phyloP scores from a whole-genome alignment of 2,797 vertebrate species.

The Falco cherrug region DNA sequence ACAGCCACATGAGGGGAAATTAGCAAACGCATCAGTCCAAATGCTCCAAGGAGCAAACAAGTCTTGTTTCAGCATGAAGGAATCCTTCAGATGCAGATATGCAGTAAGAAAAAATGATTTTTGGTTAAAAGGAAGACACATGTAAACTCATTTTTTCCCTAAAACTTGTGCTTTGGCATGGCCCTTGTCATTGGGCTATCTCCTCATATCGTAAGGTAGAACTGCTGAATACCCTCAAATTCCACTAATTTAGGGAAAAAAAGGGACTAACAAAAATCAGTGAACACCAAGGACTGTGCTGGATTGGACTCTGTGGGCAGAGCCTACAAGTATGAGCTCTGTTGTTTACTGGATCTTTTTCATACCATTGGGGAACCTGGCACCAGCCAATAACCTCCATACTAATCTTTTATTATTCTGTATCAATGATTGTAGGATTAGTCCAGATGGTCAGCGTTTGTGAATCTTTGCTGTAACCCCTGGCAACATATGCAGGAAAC shows the following conservation, averaged over 20 bases:
- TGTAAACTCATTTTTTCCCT: neutral
- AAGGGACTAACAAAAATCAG: neutral
- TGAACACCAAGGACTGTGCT: fast-evolving
- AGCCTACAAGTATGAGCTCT: neutral
- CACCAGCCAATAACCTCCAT: neutral
- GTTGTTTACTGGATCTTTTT: neutral
- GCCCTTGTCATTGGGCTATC: neutral
- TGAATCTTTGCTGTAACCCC: neutral
- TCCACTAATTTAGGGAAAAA: neutral
- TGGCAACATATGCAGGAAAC: neutral
- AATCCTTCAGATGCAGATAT: neutral
- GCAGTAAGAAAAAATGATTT: neutral
- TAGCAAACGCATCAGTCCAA: neutral
- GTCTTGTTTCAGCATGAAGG: neutral
- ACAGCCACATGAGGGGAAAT: neutral
- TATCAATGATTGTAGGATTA: neutral
- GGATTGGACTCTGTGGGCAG: too few relatives aligned
- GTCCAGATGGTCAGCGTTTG: neutral
- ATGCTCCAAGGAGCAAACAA: neutral
- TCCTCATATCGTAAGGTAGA: fast-evolving
- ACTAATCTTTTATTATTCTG: neutral
- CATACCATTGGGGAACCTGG: neutral
- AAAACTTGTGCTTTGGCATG: neutral
- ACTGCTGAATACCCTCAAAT: neutral
- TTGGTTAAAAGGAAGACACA: neutral